phyloP scores from a whole-genome alignment of 2,113 vertebrate genomes.

The Bettongia penicillata region DNA sequence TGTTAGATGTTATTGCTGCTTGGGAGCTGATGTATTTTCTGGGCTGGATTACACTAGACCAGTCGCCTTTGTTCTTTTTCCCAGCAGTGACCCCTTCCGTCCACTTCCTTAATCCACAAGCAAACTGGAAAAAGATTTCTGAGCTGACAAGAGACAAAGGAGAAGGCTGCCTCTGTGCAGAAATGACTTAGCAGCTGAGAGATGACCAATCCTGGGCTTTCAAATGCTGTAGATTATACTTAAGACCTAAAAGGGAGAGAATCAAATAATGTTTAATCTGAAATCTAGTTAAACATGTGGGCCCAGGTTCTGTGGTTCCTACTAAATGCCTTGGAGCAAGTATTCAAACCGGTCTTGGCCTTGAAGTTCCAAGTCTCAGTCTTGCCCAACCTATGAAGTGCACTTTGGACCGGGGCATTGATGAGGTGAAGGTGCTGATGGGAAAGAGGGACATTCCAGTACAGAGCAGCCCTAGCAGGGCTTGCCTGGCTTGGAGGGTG shows the following conservation, averaged over 20 bases:
- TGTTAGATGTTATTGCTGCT: not conserved
- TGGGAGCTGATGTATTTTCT: not conserved
- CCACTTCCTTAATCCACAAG: not conserved
- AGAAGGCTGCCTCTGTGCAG: not conserved
- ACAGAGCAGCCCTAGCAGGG: not conserved
- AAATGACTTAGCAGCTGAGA: not conserved
- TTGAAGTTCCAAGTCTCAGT: slow-evolving; percentile 25
- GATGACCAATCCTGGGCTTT: not conserved
- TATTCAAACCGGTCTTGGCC: slow-evolving; percentile 8
- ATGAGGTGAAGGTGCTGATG: not conserved
- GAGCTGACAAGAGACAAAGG: not conserved
- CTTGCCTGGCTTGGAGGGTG: not conserved
- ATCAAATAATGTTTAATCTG: not conserved
- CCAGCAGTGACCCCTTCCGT: not conserved
- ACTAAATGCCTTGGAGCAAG: slow-evolving; percentile 49
- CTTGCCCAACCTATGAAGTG: not conserved
- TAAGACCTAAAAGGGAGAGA: slow-evolving; percentile 25
- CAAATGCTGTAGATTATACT: not conserved
- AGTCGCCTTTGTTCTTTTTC: not conserved
- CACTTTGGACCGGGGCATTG: not conserved
- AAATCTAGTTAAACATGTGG: not conserved
- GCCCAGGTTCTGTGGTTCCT: not conserved
- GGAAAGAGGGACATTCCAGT: not conserved
- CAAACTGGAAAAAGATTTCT: not conserved
- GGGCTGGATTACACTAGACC: not conserved